A percentile compares a stretch with the other conserved stretches of the same genome.
Conservation (phyloP, 2,797 vertebrate genomes). For the Microcaecilia unicolor region DNA sequence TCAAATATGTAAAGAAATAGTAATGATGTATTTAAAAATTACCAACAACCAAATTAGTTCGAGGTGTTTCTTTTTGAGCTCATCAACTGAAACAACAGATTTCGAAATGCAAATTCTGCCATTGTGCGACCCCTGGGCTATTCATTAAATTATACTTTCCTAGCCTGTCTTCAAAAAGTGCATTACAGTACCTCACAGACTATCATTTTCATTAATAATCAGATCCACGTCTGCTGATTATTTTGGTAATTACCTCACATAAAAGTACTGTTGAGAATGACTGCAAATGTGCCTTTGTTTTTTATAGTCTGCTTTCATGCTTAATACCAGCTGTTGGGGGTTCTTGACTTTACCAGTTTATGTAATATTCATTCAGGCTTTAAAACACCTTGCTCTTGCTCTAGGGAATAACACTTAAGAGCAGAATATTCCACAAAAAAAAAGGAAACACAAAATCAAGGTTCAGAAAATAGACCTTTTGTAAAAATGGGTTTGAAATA, state of each 20-base stretch:
- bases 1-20: too few relatives aligned
- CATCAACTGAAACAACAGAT: conserved; percentile 27
- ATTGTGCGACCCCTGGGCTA: conserved; percentile 21
- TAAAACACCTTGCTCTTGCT: conserved; percentile 6
- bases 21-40: too few relatives aligned
- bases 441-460: conserved; percentile 23
- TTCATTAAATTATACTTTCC: conserved; percentile 6
- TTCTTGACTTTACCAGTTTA: conserved; percentile 26
- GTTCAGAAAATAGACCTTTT: conserved; percentile 14
- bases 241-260: conserved; percentile 31
- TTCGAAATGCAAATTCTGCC: conserved; percentile 9
- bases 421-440: conserved; percentile 8
- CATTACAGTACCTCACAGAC: conserved; percentile 4
- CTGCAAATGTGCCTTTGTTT: conserved; percentile 26
- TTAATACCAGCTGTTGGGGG: conserved; percentile 14
- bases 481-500: too few relatives aligned
- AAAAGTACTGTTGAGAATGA: conserved; percentile 25
- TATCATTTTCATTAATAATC: conserved; percentile 15
- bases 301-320: conserved; percentile 13
- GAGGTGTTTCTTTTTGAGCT: conserved; percentile 18
- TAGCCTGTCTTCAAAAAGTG: conserved; percentile 10
- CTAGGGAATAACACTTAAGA: neutral
- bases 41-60: conserved; percentile 11
- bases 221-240: conserved; percentile 23
- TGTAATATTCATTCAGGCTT: conserved; percentile 8